phyloP scores from a whole-genome alignment of 2,797 vertebrate species.

The Acrocephalus scirpaceus region DNA sequence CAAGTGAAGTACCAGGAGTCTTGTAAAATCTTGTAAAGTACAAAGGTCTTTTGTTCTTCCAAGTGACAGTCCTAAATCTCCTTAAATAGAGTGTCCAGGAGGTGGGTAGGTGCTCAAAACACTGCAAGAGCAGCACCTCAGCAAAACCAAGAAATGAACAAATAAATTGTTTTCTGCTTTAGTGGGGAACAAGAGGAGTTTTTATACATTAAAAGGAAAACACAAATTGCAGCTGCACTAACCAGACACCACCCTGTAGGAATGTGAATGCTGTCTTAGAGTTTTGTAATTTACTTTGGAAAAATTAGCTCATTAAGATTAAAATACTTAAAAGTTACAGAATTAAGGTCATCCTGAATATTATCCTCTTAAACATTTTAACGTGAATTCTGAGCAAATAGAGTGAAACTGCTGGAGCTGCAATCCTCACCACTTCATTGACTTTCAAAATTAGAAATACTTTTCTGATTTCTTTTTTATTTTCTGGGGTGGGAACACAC shows the following conservation, averaged over 20 bases:
- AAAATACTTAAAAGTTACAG: slow-evolving; percentile 27
- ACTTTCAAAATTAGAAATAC: background rate
- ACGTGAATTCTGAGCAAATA: slow-evolving; percentile 4
- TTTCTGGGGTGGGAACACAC: background rate
- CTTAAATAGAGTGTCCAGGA: background rate
- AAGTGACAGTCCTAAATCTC: background rate
- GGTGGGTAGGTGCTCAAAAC: background rate
- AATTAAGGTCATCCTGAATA: slow-evolving; percentile 22
- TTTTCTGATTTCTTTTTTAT: background rate
- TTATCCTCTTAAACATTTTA: slow-evolving; percentile 34
- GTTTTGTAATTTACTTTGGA: slow-evolving; percentile 43
- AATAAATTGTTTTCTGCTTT: background rate
- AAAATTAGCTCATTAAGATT: slow-evolving; percentile 59
- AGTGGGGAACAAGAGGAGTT: background rate
- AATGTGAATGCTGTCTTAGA: background rate
- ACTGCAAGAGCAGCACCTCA: background rate
- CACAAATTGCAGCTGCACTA: background rate
- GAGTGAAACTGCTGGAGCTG: background rate
- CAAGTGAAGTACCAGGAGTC: background rate
- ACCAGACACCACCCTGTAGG: background rate
- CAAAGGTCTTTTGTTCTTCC: background rate
- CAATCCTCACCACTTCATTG: background rate
- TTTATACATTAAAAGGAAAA: background rate
- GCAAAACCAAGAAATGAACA: background rate
- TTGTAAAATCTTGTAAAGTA: background rate